Percentiles rank a stretch among this genome's conserved stretches.
Conservation (phyloP, 2,797 vertebrate species). For the Catostomus latipinnis region DNA sequence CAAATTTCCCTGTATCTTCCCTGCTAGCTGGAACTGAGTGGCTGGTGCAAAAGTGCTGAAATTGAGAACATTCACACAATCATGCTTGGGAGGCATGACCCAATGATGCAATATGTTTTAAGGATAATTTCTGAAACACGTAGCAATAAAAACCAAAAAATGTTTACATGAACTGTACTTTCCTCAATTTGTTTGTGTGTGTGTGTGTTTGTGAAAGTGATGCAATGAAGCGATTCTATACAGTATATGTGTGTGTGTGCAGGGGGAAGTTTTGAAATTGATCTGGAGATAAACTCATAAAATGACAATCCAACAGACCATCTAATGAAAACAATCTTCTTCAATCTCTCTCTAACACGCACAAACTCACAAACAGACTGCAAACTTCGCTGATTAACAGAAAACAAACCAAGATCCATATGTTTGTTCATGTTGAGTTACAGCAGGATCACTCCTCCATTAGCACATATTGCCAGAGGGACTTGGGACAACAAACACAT, state of each 20-base stretch:
- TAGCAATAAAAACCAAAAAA: neutral
- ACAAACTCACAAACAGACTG: conserved; percentile 23
- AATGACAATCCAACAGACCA: conserved; percentile 12
- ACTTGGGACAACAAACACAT: conserved; percentile 18
- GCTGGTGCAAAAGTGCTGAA: neutral
- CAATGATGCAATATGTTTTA: neutral
- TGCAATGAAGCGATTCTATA: neutral
- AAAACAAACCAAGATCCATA: conserved; percentile 29
- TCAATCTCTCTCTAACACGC: neutral
- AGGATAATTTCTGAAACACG: neutral
- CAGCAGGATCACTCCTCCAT: conserved; percentile 22
- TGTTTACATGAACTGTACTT: conserved; percentile 15
- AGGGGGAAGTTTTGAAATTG: neutral
- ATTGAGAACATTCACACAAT: neutral
- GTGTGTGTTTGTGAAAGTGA: neutral
- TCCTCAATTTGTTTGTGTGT: neutral
- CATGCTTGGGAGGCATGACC: neutral
- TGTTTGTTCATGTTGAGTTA: conserved; percentile 30
- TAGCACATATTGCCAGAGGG: conserved; percentile 7
- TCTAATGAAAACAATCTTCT: conserved; percentile 42
- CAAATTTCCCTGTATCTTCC: neutral
- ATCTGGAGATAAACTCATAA: conserved; percentile 24
- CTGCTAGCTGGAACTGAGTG: neutral
- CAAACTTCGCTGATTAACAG: conserved; percentile 37
- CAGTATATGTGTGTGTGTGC: neutral